phyloP scores from a whole-genome alignment of 2,888 invertebrate genomes.

The Lasioglossum leucozonium region DNA sequence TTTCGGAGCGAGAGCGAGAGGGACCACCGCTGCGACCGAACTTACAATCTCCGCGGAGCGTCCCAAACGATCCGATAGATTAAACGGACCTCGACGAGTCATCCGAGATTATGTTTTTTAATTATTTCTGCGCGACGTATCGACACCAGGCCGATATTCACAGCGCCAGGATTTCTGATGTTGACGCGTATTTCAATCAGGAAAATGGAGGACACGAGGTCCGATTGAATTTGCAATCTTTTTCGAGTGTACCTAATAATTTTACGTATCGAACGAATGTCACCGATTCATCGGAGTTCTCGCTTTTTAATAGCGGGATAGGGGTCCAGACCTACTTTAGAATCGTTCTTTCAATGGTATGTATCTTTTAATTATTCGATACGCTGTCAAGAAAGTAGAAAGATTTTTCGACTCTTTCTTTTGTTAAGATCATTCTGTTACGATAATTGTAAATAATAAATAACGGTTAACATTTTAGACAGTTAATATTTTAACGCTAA shows the following conservation, averaged over 20 bases:
- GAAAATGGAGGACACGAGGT: neutral
- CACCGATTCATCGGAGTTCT: neutral
- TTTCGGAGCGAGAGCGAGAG: neutral
- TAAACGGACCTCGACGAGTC: neutral
- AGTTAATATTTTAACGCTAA: neutral
- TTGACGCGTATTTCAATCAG: neutral
- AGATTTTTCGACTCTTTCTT: neutral
- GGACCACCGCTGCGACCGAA: neutral
- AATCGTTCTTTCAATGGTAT: too few relatives aligned
- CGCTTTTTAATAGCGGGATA: neutral
- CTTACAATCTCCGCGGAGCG: neutral
- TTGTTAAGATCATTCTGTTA: neutral
- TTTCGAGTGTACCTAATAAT: neutral
- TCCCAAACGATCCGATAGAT: neutral
- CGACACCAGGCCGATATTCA: neutral
- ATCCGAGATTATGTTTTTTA: neutral
- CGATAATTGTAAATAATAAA: too few relatives aligned
- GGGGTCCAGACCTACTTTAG: neutral
- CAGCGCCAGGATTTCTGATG: neutral
- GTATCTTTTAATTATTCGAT: neutral
- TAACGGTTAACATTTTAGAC: too few relatives aligned
- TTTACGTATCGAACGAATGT: too few relatives aligned
- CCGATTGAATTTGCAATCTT: neutral
- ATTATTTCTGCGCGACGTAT: neutral
- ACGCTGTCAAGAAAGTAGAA: neutral